A percentile compares a stretch with the other conserved stretches of the same genome.
Evolutionary conservation across 2,888 invertebrate genomes (phyloP).

Genomic region (Lysandra bellargus): DNA sequence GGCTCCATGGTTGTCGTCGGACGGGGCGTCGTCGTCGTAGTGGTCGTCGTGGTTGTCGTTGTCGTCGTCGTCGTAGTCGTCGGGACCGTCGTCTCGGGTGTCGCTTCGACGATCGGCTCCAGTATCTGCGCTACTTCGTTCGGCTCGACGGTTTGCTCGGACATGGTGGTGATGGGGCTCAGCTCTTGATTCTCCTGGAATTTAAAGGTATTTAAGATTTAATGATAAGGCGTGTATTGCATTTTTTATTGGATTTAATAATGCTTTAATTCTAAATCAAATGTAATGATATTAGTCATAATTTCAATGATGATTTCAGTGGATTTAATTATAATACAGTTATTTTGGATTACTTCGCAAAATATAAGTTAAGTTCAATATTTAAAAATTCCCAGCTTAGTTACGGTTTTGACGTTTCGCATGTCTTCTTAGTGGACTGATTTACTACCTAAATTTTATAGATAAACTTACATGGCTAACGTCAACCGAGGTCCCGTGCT

Average conservation of each 20-base stretch:
- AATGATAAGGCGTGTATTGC: too few species aligned
- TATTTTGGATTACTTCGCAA: too few species aligned
- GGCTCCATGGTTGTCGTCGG: conserved; percentile 82
- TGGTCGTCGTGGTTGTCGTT: conserved; percentile 64
- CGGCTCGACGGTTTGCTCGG: conserved; percentile 68
- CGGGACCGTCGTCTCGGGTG: conserved; percentile 57
- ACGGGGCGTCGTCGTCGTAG: conserved; percentile 72
- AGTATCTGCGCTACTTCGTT: conserved; percentile 70
- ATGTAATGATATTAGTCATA: too few species aligned
- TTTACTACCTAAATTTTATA: too few species aligned
- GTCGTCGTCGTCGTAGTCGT: conserved; percentile 66
- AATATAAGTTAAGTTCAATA: too few species aligned
- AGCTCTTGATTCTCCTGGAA: conserved; percentile 62
- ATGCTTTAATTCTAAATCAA: too few species aligned
- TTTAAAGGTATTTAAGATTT: not conserved
- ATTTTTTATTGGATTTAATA: too few species aligned
- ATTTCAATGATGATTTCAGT: too few species aligned
- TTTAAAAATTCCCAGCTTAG: too few species aligned
- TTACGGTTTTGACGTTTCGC: too few species aligned
- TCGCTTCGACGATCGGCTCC: conserved; percentile 63
- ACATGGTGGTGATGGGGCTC: conserved; percentile 70
- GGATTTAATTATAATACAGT: too few species aligned
- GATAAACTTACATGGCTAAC: conserved; percentile 43
- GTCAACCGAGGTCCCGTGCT: conserved; percentile 47
- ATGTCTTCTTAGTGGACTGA: too few species aligned